A percentile compares a stretch with the other conserved stretches of the same genome.
Conservation (phyloP, 2,888 invertebrate species). For the Didymodactylos carnosus region DNA sequence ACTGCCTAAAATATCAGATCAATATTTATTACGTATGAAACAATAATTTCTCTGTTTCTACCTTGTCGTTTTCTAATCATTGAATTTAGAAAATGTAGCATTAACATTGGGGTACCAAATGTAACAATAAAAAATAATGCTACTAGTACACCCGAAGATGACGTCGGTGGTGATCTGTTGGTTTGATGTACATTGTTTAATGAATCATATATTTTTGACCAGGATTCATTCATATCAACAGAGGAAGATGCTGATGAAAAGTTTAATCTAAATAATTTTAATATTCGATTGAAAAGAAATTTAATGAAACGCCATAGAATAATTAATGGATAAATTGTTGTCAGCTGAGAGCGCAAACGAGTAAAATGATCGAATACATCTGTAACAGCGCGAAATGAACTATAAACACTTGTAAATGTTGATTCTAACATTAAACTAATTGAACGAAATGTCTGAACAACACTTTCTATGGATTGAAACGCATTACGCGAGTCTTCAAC, state of each 20-base stretch:
- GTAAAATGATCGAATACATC: constrained; percentile 89
- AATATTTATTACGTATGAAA: constrained; percentile 37
- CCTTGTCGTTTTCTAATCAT: constrained; percentile 21
- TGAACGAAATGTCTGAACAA: constrained; percentile 72
- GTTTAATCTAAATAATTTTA: constrained; percentile 41
- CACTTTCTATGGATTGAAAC: constrained; percentile 76
- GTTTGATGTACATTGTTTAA: constrained; percentile 20
- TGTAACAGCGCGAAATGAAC: constrained; percentile 77
- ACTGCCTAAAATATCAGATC: constrained; percentile 18
- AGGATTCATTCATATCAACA: neutral
- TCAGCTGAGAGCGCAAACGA: constrained; percentile 56
- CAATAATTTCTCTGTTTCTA: constrained; percentile 34
- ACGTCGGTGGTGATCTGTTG: constrained; percentile 35
- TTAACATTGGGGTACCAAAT: constrained; percentile 71
- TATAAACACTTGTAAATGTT: constrained; percentile 79
- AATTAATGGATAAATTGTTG: constrained; percentile 66
- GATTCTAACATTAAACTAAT: constrained; percentile 89
- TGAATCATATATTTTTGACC: neutral
- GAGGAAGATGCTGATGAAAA: neutral
- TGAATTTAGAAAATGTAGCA: constrained; percentile 54
- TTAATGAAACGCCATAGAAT: constrained; percentile 57
- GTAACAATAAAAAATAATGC: constrained; percentile 68
- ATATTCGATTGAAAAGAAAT: constrained; percentile 58
- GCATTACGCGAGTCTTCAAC: constrained; percentile 76
- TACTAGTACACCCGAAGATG: constrained; percentile 58